Evolutionary conservation across 2,888 invertebrate genomes (phyloP).

Genomic region (Drosophila paucipuncta): DNA sequence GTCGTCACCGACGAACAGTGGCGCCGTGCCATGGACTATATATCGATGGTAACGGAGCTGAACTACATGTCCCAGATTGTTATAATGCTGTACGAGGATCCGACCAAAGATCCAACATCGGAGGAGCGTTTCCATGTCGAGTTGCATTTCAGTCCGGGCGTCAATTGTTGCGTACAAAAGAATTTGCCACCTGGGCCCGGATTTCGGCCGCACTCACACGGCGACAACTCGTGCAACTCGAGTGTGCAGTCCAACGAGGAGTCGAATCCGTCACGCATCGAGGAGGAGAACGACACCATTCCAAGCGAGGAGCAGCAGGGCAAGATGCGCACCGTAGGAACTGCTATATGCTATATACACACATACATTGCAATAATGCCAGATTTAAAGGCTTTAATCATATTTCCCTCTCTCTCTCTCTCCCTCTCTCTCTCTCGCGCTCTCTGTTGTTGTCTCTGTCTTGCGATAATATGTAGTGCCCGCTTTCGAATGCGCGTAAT

Average conservation of each 20-base stretch:
- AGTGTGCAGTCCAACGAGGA: slow-evolving; percentile 88
- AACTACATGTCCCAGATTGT: slow-evolving; percentile 99
- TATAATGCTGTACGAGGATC: slow-evolving; percentile 99
- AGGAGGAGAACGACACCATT: slow-evolving; percentile 89
- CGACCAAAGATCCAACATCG: slow-evolving; percentile 96
- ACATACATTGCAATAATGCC: not conserved
- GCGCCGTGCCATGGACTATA: slow-evolving; percentile 99
- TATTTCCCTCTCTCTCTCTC: not conserved
- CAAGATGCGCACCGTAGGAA: slow-evolving; percentile 69
- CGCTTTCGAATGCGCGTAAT: slow-evolving; percentile 20
- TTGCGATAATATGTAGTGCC: slow-evolving; percentile 22
- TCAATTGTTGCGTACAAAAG: slow-evolving; percentile 97
- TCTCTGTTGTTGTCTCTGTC: not conserved
- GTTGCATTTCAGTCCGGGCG: slow-evolving; percentile 99
- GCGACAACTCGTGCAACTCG: slow-evolving; percentile 87
- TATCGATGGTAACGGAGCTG: slow-evolving; percentile 98
- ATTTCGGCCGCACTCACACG: slow-evolving; percentile 95
- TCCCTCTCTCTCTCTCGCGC: too few species aligned
- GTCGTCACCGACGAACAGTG: slow-evolving; percentile 98
- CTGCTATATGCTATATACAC: not conserved
- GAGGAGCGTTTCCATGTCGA: slow-evolving; percentile 99
- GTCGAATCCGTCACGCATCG: slow-evolving; percentile 89
- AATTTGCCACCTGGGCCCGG: slow-evolving; percentile 97
- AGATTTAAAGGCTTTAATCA: not conserved
- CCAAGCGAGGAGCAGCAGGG: slow-evolving; percentile 79